Evolutionary conservation across 2,888 invertebrate genomes (phyloP), one percentile per base, ranked within the genome.

Genomic region (Germaria angustata): DNA sequence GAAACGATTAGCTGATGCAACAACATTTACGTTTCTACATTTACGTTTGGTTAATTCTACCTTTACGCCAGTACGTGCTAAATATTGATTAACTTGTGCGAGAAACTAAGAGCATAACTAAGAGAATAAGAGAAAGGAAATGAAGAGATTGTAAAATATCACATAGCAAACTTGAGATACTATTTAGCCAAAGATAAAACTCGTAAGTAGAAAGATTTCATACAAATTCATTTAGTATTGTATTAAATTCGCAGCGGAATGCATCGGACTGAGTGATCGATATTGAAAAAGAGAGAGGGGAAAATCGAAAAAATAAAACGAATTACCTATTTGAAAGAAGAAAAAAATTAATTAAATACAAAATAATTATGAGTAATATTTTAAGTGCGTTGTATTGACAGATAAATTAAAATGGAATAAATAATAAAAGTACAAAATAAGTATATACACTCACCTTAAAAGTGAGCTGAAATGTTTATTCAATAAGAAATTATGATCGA

Each of bases 61-160:
- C 61, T 61, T 61, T 46, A 15, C 44, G 53, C 28, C 44, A 39
- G 41, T 28, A 41, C 53, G 34, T 66, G 51, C 51, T 66, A 66
- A 46, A 46, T 46, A 65, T 65, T 49, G 13, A 17, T 66, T 61
- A 17, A 44, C 24, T 6, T 6, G n/a, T 11, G 13, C 0, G 6
- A 4, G 17, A 66, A 36, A 65, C 15, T 20, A 36, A 63, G 75
- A 82, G 65, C 34, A 32, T 6, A 9, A 49, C 5, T 36, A 65
- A 75, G 65, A 75, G 79, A 28, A 32, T 15, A 41, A 28, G 24
- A 28, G n/a, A 28, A 49, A 9, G 3, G 11, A 6, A 5, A 9
- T 6, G 9, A 59, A 68, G 77, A 73, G 77, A 76, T 61, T 77
- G 77, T n/a, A n/a, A n/a, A n/a, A 81, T 66, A 71, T 69, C 61